Evolutionary conservation across 2,113 vertebrate genomes (phyloP).

Genomic region (Vulpes vulpes): DNA sequence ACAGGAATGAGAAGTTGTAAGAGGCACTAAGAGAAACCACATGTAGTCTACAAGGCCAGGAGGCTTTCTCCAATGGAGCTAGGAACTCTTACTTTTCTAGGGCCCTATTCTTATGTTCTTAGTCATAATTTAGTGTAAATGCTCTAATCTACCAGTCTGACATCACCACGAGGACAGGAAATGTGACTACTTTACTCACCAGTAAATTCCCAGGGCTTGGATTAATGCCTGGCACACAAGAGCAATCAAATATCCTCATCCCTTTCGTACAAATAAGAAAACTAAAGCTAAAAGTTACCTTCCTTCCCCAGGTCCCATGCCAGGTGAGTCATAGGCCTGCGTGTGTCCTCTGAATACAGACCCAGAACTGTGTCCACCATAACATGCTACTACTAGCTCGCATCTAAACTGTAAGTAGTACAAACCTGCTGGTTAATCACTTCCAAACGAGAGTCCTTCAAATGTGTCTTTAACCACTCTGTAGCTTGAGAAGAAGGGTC

Average conservation of each 20-base stretch:
- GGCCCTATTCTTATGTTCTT: background rate
- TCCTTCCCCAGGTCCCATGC: background rate
- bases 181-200: background rate
- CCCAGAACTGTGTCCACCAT: background rate
- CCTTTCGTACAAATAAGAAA: conserved; percentile 14
- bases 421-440: conserved; percentile 97
- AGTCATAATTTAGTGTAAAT: background rate
- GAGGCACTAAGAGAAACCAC: background rate
- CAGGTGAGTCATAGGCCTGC: background rate
- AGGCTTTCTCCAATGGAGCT: background rate
- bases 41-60: background rate
- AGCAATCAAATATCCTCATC: background rate
- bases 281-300: background rate
- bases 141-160: background rate
- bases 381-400: background rate
- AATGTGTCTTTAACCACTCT: conserved; percentile 95
- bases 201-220: background rate
- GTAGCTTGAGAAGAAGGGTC: conserved; percentile 97
- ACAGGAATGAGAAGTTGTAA: background rate
- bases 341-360: background rate
- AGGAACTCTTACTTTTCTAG: background rate
- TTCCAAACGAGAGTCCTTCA: conserved; percentile 94
- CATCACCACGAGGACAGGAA: background rate
- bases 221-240: background rate
- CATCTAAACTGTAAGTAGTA: conserved; percentile 20